Base-by-base conservation (phyloP, 2,888 invertebrate species). In the Eupithecia centaureata region DNA sequence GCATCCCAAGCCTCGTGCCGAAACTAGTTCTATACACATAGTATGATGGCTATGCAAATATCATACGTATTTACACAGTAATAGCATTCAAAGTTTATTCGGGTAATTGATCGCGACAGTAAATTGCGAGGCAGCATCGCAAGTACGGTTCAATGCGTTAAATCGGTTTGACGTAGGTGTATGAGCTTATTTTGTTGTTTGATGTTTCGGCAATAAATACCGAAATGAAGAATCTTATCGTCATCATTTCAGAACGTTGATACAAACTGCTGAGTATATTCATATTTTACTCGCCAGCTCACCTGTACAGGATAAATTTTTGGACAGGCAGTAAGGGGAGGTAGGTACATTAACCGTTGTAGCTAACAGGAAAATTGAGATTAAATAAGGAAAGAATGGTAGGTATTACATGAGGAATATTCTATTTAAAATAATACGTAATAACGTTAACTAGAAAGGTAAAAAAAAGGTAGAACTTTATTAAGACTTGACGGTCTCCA, bases 61-160 rank as follows among this genome's bases (percentile, higher is more conserved):
- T 68, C 32, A 71, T 70, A 71, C 71, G 70, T 72, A 76, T 75
- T 71, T 68, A 66, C 68, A 63, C 61, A 65, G 67, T 65, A 67
- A 66, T 63, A 67, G 65, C 27, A 28, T 54, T 28, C 28, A 54
- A 70, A 74, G 66, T 72, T 67, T 71, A 68, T 64, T 64, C 71
- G 72, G 60, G 63, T 70, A 71, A 77, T 80, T 73, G 77, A 76
- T 76, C 76, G 73, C 65, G 51, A 64, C 64, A 25, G 59, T 64
- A 64, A 12, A 64, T 63, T 63, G 15, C 51, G 63, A 42, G 54
- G 15, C 67, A 63, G 63, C 62, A 62, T 63, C 52, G 35, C 52
- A 59, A 57, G 35, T 42, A 38, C 35, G 66, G 35, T 35, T 32
- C 22, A 47, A 28, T 61, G 42, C 42, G 61, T 47, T 54, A 30